A percentile compares a stretch with the other conserved stretches of the same genome.
Conservation (phyloP, 2,797 vertebrate genomes). For the Gymnoscopelus braueri region DNA sequence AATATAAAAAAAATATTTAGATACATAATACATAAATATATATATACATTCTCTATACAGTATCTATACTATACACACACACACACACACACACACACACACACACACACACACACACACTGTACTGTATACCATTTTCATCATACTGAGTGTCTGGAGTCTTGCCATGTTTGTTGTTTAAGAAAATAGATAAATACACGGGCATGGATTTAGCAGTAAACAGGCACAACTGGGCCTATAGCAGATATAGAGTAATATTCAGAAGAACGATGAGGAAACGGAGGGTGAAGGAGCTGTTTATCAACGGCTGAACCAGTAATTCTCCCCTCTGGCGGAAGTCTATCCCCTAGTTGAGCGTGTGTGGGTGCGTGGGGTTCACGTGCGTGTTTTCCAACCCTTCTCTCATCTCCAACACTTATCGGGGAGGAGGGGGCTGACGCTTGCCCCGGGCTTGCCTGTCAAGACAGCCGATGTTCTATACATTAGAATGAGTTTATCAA, state of each 20-base stretch:
- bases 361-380: constrained; percentile 2
- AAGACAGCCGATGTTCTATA: constrained; percentile 50
- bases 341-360: constrained; percentile 18
- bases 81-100: too few relatives aligned
- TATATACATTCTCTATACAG: too few relatives aligned
- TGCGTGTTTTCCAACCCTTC: not conserved
- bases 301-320: constrained; percentile 19
- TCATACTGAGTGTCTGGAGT: too few relatives aligned
- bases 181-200: too few relatives aligned
- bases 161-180: too few relatives aligned
- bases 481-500: constrained; percentile 61
- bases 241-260: not conserved
- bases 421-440: constrained; percentile 36
- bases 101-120: too few relatives aligned
- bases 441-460: constrained; percentile 49
- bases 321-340: constrained; percentile 24
- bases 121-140: too few relatives aligned
- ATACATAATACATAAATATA: too few relatives aligned
- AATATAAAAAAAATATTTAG: too few relatives aligned
- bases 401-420: constrained; percentile 25
- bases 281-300: constrained; percentile 3
- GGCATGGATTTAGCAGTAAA: too few relatives aligned
- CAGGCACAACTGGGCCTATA: not conserved
- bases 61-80: not conserved
- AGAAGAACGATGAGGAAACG: not conserved